These are phyloP conservation scores for Aplysina aerophoba DNA, from an alignment of 37 sponge, comb jelly and placozoan species.

Conservation along the genomic window DNA sequence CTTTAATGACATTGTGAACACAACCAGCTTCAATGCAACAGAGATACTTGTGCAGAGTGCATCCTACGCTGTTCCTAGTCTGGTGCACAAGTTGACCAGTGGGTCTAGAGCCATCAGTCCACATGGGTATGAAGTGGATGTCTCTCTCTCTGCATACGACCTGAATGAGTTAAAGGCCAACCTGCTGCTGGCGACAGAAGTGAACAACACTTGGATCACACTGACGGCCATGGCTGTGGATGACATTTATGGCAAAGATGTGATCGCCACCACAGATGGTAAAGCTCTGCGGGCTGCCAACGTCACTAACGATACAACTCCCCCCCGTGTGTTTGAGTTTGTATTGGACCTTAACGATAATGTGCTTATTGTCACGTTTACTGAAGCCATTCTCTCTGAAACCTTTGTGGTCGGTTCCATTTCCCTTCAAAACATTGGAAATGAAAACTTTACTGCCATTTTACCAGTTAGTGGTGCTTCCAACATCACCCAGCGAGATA, in stretches of 20 bases:
- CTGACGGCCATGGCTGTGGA: conserved; percentile 54
- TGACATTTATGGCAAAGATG: conserved; percentile 65
- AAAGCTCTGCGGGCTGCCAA: conserved; percentile 55
- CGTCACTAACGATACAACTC: conserved; percentile 66
- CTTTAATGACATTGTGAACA: conserved; percentile 78
- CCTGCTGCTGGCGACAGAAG: conserved; percentile 59
- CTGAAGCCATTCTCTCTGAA: conserved; percentile 61
- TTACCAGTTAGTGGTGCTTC: conserved; percentile 37
- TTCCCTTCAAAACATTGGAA: conserved; percentile 39
- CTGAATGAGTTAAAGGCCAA: conserved; percentile 72
- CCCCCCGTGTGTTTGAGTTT: conserved; percentile 61
- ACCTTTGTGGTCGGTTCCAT: conserved; percentile 44
- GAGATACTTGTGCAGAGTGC: conserved; percentile 75
- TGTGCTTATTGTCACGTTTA: conserved; percentile 59
- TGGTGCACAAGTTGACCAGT: conserved; percentile 50
- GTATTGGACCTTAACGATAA: conserved; percentile 68
- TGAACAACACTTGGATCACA: conserved; percentile 73
- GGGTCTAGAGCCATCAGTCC: conserved; percentile 42
- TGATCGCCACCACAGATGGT: conserved; percentile 71
- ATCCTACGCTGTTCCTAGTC: conserved; percentile 42
- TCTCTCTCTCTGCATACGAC: conserved; percentile 68
- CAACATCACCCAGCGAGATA: not conserved
- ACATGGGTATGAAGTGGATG: conserved; percentile 66
- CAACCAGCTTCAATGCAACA: conserved; percentile 62
- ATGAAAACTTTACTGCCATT: conserved; percentile 22